These are phyloP conservation scores for Gallinago media DNA, from an alignment of 2,113 vertebrate species.

Conservation along the genomic window DNA sequence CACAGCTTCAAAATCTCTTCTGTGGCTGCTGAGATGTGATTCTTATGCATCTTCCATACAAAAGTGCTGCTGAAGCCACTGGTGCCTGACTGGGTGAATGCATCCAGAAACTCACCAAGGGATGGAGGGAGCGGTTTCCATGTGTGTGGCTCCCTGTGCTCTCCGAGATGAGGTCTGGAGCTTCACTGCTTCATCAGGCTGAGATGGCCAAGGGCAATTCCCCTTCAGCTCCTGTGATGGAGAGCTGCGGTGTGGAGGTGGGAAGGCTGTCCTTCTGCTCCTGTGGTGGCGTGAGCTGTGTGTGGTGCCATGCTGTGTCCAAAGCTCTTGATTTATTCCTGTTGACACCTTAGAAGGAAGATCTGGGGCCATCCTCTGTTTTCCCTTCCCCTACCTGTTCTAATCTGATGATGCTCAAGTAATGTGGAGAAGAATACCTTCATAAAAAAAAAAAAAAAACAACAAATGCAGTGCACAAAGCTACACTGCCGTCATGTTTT, in stretches of 20 bases:
- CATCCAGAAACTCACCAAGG: not conserved
- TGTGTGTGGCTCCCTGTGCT: not conserved
- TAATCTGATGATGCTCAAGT: fast-evolving
- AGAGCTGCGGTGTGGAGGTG: not conserved
- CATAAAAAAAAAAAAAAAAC: not conserved
- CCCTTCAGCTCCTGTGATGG: not conserved
- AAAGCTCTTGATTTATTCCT: not conserved
- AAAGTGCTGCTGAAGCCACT: not conserved
- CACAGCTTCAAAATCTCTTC: not conserved
- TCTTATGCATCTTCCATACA: not conserved
- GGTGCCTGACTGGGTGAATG: not conserved
- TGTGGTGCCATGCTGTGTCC: not conserved
- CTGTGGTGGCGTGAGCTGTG: not conserved
- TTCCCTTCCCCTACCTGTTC: not conserved
- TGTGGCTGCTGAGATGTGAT: not conserved
- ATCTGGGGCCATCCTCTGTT: not conserved
- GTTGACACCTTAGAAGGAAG: not conserved
- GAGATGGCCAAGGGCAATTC: not conserved
- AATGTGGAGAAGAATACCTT: not conserved
- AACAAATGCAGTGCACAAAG: not conserved
- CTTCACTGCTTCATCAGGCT: not conserved
- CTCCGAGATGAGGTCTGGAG: not conserved
- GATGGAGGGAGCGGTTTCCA: fast-evolving
- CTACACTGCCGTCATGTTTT: not conserved
- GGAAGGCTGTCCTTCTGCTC: not conserved